Evolutionary conservation across 2,113 vertebrate genomes (phyloP).

Genomic region (Brachyhypopomus occidentalis): DNA sequence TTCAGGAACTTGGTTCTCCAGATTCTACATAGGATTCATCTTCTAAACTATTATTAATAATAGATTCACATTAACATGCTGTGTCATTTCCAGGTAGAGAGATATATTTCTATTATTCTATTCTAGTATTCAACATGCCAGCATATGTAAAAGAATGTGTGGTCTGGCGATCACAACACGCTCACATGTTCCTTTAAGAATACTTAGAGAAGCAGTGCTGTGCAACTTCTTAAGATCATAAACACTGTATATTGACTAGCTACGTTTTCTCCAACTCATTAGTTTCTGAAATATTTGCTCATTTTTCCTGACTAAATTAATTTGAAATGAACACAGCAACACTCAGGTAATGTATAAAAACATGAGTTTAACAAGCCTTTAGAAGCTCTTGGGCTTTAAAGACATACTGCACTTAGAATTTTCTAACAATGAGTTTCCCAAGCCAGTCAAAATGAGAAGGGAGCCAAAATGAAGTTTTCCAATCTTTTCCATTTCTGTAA

Average conservation of each 20-base stretch:
- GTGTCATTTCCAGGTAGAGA: not conserved
- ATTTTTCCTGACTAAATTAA: conserved; percentile 43
- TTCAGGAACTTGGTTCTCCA: conserved; percentile 48
- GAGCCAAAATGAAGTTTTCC: not conserved
- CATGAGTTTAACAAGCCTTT: conserved; percentile 14
- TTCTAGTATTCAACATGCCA: no score
- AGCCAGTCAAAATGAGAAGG: not conserved
- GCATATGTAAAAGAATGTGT: not conserved
- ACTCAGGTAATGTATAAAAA: conserved; percentile 52
- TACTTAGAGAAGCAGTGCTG: conserved; percentile 9
- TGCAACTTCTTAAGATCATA: conserved; percentile 16
- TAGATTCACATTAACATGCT: not conserved
- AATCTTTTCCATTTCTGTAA: not conserved
- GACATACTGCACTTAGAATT: not conserved
- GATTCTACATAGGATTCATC: conserved; percentile 41
- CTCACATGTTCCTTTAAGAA: not conserved
- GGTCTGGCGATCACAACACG: not conserved
- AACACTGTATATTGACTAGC: conserved; percentile 24
- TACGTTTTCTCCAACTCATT: conserved; percentile 18
- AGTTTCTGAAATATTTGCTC: conserved; percentile 26
- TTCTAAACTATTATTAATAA: not conserved
- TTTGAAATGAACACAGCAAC: conserved; percentile 14
- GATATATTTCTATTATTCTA: conserved; percentile 23
- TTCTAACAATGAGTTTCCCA: conserved; percentile 8
- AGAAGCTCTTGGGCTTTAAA: not conserved